Evolutionary conservation across 2,888 invertebrate genomes (phyloP), one percentile per base, ranked within the genome.

Genomic region (Oeneis ivallda): DNA sequence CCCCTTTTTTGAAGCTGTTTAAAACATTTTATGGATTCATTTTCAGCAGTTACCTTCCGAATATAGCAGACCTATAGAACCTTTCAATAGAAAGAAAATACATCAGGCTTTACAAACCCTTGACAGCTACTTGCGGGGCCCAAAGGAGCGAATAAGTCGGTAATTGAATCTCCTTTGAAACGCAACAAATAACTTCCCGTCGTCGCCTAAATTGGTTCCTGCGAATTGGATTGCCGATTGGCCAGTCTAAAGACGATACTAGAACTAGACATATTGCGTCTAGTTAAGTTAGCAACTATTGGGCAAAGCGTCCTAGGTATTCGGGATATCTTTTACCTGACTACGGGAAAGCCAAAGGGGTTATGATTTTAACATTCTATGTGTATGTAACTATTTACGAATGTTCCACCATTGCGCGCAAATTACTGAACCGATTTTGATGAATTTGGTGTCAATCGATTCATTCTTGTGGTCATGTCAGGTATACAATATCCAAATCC

Each of bases 101-200:
- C 17, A 10, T 9, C 19, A 13, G n/a, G 10, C n/a, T n/a, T n/a
- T 53, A 34, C 39, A 17, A 11, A 19, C 41, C 56, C 56, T 58
- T 61, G 54, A 45, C 45, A 57, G 49, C 37, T 52, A 58, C 41
- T 66, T 64, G 62, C 67, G 41, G 56, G 61, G 11, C 62, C 64
- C 64, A 53, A 60, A 64, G 59, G 57, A 62, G 54, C 56, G 53
- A 39, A 50, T 43, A 58, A 63, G 43, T 64, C 26, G 39, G 67
- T 69, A 70, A 70, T 70, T 69, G 65, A 64, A 70, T 65, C 65
- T 70, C 69, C 63, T 66, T 65, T 67, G 65, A 65, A 65, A 67
- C 63, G 69, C 67, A 69, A 70, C 65, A 67, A 69, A 69, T 67
- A 59, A 69, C 67, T 69, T 70, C 70, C 69, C 65, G 67, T 34